Conservation (phyloP, 2,113 vertebrate species). For the Carassius gibelio region DNA sequence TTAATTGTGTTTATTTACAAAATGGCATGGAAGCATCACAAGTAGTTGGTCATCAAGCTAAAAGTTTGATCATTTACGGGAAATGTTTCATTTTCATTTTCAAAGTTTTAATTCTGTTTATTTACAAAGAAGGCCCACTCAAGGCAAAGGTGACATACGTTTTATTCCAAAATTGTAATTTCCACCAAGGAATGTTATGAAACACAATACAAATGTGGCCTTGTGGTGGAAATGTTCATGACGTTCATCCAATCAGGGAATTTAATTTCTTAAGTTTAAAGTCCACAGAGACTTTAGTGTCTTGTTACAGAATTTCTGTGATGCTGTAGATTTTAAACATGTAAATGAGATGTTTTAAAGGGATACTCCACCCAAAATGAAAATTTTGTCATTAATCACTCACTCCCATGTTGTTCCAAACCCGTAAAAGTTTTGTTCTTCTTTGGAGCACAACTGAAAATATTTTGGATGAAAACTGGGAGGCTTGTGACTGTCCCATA, state of each 20-base stretch:
- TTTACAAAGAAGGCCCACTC: neutral
- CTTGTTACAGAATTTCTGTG: neutral
- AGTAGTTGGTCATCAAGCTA: too few species aligned
- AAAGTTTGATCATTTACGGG: too few species aligned
- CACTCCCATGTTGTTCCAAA: too few species aligned
- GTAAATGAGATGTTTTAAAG: neutral
- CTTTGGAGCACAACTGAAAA: too few species aligned
- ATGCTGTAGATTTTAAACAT: neutral
- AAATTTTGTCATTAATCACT: too few species aligned
- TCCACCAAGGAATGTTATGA: neutral
- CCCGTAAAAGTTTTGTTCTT: too few species aligned
- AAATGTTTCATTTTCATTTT: too few species aligned
- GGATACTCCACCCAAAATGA: too few species aligned
- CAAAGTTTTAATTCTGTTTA: neutral
- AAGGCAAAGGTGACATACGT: neutral
- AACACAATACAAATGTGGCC: neutral
- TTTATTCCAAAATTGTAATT: neutral
- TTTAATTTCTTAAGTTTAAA: neutral
- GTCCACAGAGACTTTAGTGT: neutral
- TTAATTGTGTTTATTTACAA: too few species aligned
- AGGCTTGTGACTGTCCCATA: too few species aligned
- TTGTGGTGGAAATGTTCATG: neutral
- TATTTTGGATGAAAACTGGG: too few species aligned
- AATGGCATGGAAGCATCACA: too few species aligned
- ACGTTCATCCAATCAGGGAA: neutral